These are phyloP conservation scores for Stylophora pistillata DNA, from an alignment of 64 coral and sea anemone genomes.

Conservation along the genomic window DNA sequence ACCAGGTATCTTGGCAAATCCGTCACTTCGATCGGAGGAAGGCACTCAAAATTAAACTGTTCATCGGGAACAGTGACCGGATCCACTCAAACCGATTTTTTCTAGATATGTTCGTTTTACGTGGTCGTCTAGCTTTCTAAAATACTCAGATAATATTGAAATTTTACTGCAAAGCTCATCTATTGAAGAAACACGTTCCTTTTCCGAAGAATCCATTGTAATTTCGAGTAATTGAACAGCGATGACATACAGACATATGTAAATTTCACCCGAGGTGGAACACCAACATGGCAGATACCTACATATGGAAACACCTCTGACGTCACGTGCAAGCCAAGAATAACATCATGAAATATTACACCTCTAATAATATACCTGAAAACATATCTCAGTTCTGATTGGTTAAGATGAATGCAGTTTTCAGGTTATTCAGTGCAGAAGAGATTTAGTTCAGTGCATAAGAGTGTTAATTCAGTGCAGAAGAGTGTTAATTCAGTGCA, in stretches of 20 bases:
- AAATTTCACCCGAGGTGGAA: neutral
- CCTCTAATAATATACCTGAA: too few species aligned
- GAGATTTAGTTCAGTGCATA: too few species aligned
- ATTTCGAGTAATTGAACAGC: neutral
- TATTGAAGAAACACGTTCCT: neutral
- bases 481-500: too few species aligned
- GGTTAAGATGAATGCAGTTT: too few species aligned
- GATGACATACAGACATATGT: neutral
- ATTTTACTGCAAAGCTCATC: constrained; percentile 20
- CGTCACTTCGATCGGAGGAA: constrained; percentile 6
- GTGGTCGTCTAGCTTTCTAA: neutral
- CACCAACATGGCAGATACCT: neutral
- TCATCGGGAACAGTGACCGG: constrained; percentile 2
- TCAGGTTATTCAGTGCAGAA: too few species aligned
- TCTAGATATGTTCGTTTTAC: constrained; percentile 6
- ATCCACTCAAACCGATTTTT: constrained; percentile 4
- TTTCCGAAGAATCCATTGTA: constrained; percentile 16
- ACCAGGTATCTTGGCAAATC: neutral
- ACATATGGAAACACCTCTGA: neutral
- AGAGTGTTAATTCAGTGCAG: too few species aligned
- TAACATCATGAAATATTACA: too few species aligned
- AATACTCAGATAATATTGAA: constrained; percentile 3
- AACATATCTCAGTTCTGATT: too few species aligned
- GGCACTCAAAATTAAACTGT: constrained; percentile 1
- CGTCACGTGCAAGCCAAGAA: constrained; percentile 1